Conservation (phyloP, 2,888 invertebrate genomes). For the Xylota segnis region DNA sequence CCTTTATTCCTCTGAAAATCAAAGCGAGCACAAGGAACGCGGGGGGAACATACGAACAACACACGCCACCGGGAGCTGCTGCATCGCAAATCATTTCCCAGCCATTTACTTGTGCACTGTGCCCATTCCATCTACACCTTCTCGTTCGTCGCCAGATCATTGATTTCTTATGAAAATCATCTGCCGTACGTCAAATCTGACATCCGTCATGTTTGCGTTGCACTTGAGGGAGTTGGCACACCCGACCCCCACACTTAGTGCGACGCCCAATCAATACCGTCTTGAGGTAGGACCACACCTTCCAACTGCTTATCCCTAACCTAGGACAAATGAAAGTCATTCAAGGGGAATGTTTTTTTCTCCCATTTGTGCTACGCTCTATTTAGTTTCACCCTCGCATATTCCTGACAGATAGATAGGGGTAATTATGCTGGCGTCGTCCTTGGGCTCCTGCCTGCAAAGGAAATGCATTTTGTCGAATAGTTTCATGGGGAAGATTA, state of each 20-base stretch:
- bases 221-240: slow-evolving; percentile 15
- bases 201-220: slow-evolving; percentile 65
- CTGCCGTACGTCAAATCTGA: slow-evolving; percentile 63
- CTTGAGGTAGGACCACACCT: slow-evolving; percentile 75
- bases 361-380: slow-evolving; percentile 39
- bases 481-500: slow-evolving; percentile 37
- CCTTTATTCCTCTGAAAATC: slow-evolving; percentile 16
- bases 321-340: slow-evolving; percentile 73
- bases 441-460: slow-evolving; percentile 29
- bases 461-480: slow-evolving; percentile 45
- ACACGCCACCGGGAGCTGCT: slow-evolving; percentile 39
- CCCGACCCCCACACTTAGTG: slow-evolving; percentile 17
- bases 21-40: background rate
- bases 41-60: slow-evolving; percentile 1
- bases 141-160: slow-evolving; percentile 32
- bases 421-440: slow-evolving; percentile 70
- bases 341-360: slow-evolving; percentile 35
- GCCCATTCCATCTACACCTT: slow-evolving; percentile 12
- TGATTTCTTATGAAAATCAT: slow-evolving; percentile 65
- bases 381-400: slow-evolving; percentile 65
- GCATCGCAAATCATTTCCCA: slow-evolving; percentile 65
- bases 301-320: slow-evolving; percentile 53
- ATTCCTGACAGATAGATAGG: slow-evolving; percentile 32
- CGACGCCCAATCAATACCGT: slow-evolving; percentile 51
- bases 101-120: slow-evolving; percentile 55